Evolutionary conservation across 64 coral and sea anemone species (phyloP).

Genomic region (Porites australiensis): DNA sequence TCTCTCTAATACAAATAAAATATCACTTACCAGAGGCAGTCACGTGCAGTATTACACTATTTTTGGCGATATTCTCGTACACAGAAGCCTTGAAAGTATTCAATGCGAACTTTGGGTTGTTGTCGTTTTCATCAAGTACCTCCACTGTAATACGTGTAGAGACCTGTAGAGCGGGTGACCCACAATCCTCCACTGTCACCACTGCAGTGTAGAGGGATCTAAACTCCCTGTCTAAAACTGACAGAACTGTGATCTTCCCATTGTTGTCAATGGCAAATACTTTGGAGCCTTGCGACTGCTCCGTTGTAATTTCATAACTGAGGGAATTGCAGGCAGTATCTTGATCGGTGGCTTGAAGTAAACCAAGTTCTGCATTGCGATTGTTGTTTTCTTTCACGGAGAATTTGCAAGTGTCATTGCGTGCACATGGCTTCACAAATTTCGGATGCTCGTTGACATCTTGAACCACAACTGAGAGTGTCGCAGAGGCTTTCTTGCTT

Average conservation of each 20-base stretch:
- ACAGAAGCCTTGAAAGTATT: slow-evolving; percentile 39
- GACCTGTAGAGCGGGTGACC: slow-evolving; percentile 46
- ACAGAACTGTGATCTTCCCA: slow-evolving; percentile 50
- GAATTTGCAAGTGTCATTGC: slow-evolving; percentile 47
- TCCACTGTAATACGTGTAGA: slow-evolving; percentile 62
- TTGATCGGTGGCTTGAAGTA: slow-evolving; percentile 64
- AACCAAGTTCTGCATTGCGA: slow-evolving; percentile 29
- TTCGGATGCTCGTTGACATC: slow-evolving; percentile 86
- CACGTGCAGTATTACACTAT: slow-evolving; percentile 60
- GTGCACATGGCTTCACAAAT: slow-evolving; percentile 38
- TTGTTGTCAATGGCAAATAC: slow-evolving; percentile 44
- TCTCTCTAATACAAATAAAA: too few species aligned
- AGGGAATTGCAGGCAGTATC: slow-evolving; percentile 52
- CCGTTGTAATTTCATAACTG: slow-evolving; percentile 63
- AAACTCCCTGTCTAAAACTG: slow-evolving; percentile 75
- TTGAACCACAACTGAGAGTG: slow-evolving; percentile 46
- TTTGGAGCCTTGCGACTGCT: slow-evolving; percentile 35
- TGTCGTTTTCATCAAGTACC: slow-evolving; percentile 86
- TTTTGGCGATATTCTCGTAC: slow-evolving; percentile 61
- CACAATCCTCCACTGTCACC: slow-evolving; percentile 86
- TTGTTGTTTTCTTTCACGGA: slow-evolving; percentile 49
- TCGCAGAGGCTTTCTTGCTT: not conserved
- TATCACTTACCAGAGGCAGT: slow-evolving; percentile 67
- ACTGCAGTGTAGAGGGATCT: slow-evolving; percentile 65
- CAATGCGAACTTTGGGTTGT: slow-evolving; percentile 62